A percentile compares a stretch with the other conserved stretches of the same genome.
Conservation (phyloP, 2,797 vertebrate genomes). For the Crocidura indochinensis region DNA sequence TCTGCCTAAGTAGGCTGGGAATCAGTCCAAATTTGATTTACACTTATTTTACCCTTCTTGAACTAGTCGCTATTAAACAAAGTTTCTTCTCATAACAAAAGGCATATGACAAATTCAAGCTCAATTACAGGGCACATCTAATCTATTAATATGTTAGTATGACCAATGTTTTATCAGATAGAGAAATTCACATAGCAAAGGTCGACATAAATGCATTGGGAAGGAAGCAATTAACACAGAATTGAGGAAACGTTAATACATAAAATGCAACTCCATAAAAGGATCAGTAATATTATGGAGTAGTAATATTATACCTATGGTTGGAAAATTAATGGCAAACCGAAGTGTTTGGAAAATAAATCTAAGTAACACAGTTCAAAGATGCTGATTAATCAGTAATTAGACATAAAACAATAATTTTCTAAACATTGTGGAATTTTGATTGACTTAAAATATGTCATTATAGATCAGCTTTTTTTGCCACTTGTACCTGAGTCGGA, state of each 20-base stretch:
- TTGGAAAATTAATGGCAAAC: conserved; percentile 19
- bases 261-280: not conserved
- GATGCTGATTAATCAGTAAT: conserved; percentile 33
- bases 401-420: conserved; percentile 31
- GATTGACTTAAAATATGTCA: not conserved
- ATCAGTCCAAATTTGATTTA: not conserved
- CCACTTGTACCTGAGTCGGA: too few relatives aligned
- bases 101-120: not conserved
- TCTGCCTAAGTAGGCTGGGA: not conserved
- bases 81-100: not conserved
- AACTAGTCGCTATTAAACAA: not conserved
- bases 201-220: not conserved
- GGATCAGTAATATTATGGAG: not conserved
- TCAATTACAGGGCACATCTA: not conserved
- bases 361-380: conserved; percentile 15
- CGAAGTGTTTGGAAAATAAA: conserved; percentile 27
- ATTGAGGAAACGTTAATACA: not conserved
- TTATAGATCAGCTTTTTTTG: too few relatives aligned
- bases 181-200: not conserved
- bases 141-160: not conserved
- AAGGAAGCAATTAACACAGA: not conserved
- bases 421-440: conserved; percentile 11
- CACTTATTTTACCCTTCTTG: not conserved
- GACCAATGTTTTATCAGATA: not conserved
- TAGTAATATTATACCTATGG: not conserved